Evolutionary conservation across 2,113 vertebrate species (phyloP), one percentile per base, ranked within the genome.

Genomic region (Vidua macroura): DNA sequence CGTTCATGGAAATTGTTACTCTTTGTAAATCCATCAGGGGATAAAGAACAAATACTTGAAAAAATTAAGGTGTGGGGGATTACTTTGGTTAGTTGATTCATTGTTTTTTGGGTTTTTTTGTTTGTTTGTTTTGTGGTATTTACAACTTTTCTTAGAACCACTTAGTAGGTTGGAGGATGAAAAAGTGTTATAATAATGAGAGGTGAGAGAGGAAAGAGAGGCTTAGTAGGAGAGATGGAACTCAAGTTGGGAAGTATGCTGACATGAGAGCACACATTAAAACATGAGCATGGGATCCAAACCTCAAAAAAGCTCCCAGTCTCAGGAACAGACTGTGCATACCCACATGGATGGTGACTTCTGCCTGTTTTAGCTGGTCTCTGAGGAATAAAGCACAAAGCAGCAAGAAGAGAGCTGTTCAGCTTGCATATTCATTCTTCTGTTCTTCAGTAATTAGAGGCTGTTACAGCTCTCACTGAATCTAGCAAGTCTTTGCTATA

Each of bases 201-300:
- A 68, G 27, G 6, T 22, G 11, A 37, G 46, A 59, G 17, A 52
- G 21, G 56, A 85, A 48, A 39, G 37, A 51, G 9, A 46, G 6
- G n/a, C 17, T 56, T 73, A 48, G 19, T 20, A 64, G 22, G 30
- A 80, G 21, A 83, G 15, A 15, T 70, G 51, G 44, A 76, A 70
- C 64, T 93, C 39, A 64, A 37, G 35, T 3, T n/a, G 27, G 10
- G 37, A 82, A 87, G 44, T 14, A 15, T 6, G 21, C 18, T 66
- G 23, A n/a, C 0, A 0, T 55, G 70, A 80, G 25, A 74, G 59
- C 2, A 19, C 37, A 64, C 6, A 14, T 15, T 52, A 39, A 74
- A 78, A 78, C 0, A 0, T 52, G 62, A 78, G 18, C 0, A 0
- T 63, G 44, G 43, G 41, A 89, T 87, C 49, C 62, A 81, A 89